Base-by-base conservation (phyloP, 2,113 vertebrate species). In the Upupa epops region DNA sequence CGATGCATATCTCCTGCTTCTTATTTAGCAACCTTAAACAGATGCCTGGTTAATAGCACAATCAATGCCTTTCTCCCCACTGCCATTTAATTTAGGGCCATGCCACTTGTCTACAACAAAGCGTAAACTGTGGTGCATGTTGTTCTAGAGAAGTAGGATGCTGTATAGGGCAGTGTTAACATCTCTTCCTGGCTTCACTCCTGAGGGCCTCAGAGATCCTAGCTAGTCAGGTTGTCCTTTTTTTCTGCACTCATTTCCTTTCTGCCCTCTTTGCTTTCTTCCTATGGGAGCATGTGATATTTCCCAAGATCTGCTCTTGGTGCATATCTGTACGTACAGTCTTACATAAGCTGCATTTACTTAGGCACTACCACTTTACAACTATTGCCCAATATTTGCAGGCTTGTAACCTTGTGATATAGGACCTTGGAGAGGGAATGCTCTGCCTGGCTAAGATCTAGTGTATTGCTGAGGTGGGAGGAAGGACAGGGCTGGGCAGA, bases 401-500 rank as follows among this genome's bases (percentile, higher is more conserved):
- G 86, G 28, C 46, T 92, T 90, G 82, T 82, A 40, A 26, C 51
- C 54, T 65, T 65, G 32, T 79, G 36, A 59, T 86, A 34, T 58
- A 79, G 88, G 70, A 93, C 90, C 77, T 94, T 93, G 92, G 83
- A 93, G 83, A 93, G 80, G 51, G 70, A 81, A 88, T 54, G 34
- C 65, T 86, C 65, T 88, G 42, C 61, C 49, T 78, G 69, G 25
- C 58, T 31, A 59, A 25, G 21, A 52, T 32, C 22, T 2, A 34
- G 71, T 46, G 17, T 63, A 7, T 81, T 77, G 31, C 48, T 74
- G 48, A 48, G 42, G 14, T 4, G 5, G 52, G 56, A 85, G 24
- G 48, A 66, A 88, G 34, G 19, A 32, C 74, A 54, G 34, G 21
- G n/a, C 36, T 60, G 28, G 34, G 61, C 52, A 89, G 22, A 36